Evolutionary conservation across 2,888 invertebrate genomes (phyloP).

Genomic region (Acronicta psi): DNA sequence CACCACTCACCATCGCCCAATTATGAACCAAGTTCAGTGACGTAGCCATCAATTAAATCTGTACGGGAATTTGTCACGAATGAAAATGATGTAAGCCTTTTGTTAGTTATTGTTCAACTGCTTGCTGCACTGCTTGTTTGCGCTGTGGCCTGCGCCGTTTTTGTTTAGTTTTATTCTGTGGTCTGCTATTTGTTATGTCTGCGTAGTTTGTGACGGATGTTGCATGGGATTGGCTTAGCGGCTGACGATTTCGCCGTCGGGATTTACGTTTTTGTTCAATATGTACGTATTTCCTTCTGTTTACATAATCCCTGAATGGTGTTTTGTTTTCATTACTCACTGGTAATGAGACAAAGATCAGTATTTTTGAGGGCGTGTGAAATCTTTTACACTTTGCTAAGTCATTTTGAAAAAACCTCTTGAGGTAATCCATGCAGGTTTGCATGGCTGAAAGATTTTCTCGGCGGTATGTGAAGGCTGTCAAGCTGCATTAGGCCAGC

Average conservation of each 20-base stretch:
- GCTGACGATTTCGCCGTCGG: constrained; percentile 17
- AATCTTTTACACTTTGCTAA: too few relatives aligned
- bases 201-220: constrained; percentile 34
- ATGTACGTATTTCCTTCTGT: not conserved
- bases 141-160: constrained; percentile 32
- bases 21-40: constrained; percentile 78
- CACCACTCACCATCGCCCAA: constrained; percentile 75
- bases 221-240: constrained; percentile 29
- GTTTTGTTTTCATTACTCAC: not conserved
- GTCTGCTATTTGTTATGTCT: constrained; percentile 24
- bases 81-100: constrained; percentile 53
- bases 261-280: constrained; percentile 30
- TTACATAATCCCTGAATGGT: not conserved
- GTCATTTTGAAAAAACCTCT: too few relatives aligned
- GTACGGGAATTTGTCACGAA: constrained; percentile 65
- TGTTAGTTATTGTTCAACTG: constrained; percentile 52
- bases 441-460: too few relatives aligned
- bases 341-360: too few relatives aligned
- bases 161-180: constrained; percentile 44
- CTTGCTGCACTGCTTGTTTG: constrained; percentile 47
- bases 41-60: constrained; percentile 77
- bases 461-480: too few relatives aligned
- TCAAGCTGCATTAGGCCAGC: too few relatives aligned
- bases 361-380: too few relatives aligned
- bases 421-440: too few relatives aligned